Conservation (phyloP, 2,888 invertebrate species). For the Zygogramma bicolorata region DNA sequence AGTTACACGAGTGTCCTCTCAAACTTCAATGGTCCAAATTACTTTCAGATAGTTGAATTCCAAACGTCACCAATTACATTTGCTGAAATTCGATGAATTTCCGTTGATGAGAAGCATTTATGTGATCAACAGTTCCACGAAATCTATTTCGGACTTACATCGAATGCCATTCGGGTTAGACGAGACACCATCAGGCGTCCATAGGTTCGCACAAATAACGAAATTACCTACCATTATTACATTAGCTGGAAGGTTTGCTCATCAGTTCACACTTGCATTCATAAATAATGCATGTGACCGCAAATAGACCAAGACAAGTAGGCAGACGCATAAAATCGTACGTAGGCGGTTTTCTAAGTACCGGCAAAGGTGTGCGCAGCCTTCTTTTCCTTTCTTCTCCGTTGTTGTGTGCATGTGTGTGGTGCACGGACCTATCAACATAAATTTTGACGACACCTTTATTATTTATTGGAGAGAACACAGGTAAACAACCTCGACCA, state of each 20-base stretch:
- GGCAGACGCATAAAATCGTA: slow-evolving; percentile 7
- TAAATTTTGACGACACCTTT: slow-evolving; percentile 45
- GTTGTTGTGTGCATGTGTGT: slow-evolving; percentile 28
- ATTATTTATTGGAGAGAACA: slow-evolving; percentile 30
- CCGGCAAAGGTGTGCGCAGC: slow-evolving; percentile 6
- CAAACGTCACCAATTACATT: too few species aligned
- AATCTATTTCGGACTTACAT: too few species aligned
- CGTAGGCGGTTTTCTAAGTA: slow-evolving; percentile 10
- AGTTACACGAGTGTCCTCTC: too few species aligned
- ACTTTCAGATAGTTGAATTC: too few species aligned
- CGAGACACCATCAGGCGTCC: too few species aligned
- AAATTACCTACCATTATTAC: background rate
- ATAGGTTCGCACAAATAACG: background rate
- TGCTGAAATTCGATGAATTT: too few species aligned
- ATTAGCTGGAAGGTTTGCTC: background rate
- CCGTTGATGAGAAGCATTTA: too few species aligned
- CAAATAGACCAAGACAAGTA: slow-evolving; percentile 12
- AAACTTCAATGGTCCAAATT: too few species aligned
- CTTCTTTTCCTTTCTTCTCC: slow-evolving; percentile 9
- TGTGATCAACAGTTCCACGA: too few species aligned
- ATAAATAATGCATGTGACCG: slow-evolving; percentile 11
- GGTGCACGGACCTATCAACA: slow-evolving; percentile 33
- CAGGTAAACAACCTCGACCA: slow-evolving; percentile 30
- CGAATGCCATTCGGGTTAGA: too few species aligned
- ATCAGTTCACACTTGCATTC: slow-evolving; percentile 12